Percentiles rank a stretch among this genome's conserved stretches.
phyloP scores from a whole-genome alignment of 2,888 invertebrate species.

The Cinara cedri region DNA sequence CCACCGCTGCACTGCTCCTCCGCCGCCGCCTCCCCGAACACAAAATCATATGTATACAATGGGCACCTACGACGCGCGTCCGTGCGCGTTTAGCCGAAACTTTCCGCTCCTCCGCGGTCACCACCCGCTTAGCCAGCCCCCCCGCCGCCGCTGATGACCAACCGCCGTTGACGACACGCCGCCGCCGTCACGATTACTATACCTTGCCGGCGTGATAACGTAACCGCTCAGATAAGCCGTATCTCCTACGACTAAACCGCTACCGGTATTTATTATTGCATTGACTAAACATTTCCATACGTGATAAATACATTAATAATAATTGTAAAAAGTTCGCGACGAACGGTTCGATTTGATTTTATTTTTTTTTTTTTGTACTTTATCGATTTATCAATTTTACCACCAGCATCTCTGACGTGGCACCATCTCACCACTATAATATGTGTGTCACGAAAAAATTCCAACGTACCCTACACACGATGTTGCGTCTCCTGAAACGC shows the following conservation, averaged over 20 bases:
- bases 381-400: constrained; percentile 15
- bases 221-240: neutral
- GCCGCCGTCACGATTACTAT: too few relatives aligned
- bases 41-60: neutral
- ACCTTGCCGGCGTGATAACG: constrained; percentile 24
- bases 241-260: neutral
- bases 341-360: neutral
- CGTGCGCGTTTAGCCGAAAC: constrained; percentile 16
- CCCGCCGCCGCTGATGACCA: neutral
- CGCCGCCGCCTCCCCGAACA: neutral
- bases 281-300: too few relatives aligned
- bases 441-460: too few relatives aligned
- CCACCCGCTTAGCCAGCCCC: neutral
- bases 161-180: neutral
- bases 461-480: too few relatives aligned
- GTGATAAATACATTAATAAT: too few relatives aligned
- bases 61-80: neutral
- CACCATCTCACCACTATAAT: neutral
- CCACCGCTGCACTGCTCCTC: neutral
- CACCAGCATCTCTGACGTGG: neutral
- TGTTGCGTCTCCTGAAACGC: neutral
- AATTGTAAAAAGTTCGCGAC: neutral
- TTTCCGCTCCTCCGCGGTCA: neutral
- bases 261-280: too few relatives aligned
- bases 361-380: neutral